Conservation (phyloP, 2,797 vertebrate species). For the Pseudochirops corinnae region DNA sequence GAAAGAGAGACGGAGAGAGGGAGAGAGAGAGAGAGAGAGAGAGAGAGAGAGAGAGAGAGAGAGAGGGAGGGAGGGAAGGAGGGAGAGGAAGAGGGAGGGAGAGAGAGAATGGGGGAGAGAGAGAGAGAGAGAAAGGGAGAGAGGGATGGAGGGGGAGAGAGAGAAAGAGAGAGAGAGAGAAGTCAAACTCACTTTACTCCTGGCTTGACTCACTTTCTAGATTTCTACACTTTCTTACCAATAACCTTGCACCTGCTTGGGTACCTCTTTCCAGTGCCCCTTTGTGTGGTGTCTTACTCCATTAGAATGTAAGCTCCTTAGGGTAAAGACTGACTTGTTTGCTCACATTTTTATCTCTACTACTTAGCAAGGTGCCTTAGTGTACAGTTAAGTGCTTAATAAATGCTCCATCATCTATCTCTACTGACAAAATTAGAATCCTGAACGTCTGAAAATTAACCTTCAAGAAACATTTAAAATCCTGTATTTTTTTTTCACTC, state of each 20-base stretch:
- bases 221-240: not conserved
- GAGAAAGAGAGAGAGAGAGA: not conserved
- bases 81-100: no score
- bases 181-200: not conserved
- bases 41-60: no score
- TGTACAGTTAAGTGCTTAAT: not conserved
- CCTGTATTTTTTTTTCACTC: slow-evolving; percentile 17
- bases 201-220: not conserved
- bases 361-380: not conserved
- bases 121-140: no score
- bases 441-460: not conserved
- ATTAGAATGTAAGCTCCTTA: not conserved
- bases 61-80: no score
- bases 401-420: not conserved
- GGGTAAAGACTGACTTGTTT: not conserved
- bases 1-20: no score
- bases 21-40: no score
- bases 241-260: not conserved
- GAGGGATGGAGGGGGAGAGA: no score
- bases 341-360: not conserved
- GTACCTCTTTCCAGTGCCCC: no score
- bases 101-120: no score
- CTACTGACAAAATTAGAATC: not conserved
- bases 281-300: not conserved
- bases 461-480: slow-evolving; percentile 12